A percentile compares a stretch with the other conserved stretches of the same genome.
phyloP scores from a whole-genome alignment of 2,113 vertebrate species.

The Corvus hawaiiensis region DNA sequence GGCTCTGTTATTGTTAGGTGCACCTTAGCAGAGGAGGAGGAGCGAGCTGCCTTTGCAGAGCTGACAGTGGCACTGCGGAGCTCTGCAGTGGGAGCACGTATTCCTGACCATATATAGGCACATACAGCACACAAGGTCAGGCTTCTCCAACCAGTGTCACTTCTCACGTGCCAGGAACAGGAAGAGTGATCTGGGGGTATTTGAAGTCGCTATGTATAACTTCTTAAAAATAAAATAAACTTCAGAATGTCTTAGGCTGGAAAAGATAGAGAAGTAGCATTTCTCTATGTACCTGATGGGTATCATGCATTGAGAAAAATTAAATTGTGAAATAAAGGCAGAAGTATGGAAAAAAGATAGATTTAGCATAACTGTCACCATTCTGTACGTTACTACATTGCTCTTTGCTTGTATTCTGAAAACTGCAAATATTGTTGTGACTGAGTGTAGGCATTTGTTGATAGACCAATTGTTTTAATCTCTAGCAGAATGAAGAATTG shows the following conservation, averaged over 20 bases:
- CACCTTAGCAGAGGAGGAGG: not conserved
- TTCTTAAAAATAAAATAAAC: not conserved
- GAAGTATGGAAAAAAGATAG: not conserved
- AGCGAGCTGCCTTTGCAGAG: not conserved
- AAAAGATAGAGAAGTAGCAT: not conserved
- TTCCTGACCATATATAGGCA: constrained; percentile 79
- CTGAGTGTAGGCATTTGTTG: not conserved
- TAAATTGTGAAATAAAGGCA: not conserved
- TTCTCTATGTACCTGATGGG: not conserved
- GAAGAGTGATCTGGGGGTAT: constrained; percentile 49
- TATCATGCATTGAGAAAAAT: not conserved
- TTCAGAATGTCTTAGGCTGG: not conserved
- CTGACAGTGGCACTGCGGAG: not conserved
- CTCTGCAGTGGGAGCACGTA: not conserved
- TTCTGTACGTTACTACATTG: not conserved
- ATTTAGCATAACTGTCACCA: not conserved
- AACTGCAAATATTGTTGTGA: not conserved
- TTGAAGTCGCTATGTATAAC: not conserved
- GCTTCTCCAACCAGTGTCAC: not conserved
- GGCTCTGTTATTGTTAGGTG: not conserved
- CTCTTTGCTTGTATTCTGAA: not conserved
- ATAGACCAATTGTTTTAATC: not conserved
- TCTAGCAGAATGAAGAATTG: not conserved
- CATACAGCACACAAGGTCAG: not conserved
- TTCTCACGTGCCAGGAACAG: constrained; percentile 64